These are phyloP conservation scores for Spizaetus ornatus DNA, from an alignment of 2,113 vertebrate genomes.

Conservation along the genomic window DNA sequence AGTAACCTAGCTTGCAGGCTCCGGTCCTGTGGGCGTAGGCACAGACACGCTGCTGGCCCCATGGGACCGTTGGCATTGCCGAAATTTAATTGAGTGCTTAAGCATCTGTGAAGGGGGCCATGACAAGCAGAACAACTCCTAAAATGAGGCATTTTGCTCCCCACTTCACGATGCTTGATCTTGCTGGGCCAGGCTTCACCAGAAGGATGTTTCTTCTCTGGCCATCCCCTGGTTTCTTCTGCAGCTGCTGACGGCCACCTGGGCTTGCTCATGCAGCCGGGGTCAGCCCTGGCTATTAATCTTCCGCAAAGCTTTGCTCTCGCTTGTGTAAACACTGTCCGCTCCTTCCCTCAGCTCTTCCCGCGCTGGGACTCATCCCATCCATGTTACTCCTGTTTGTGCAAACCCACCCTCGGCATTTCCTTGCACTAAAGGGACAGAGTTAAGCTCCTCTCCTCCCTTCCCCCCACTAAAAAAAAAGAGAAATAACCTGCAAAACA, in stretches of 20 bases:
- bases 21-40: accelerated
- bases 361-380: neutral
- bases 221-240: neutral
- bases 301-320: neutral
- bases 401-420: neutral
- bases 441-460: neutral
- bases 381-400: neutral
- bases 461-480: neutral
- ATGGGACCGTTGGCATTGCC: neutral
- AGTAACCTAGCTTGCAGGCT: neutral
- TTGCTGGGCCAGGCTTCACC: neutral
- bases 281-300: constrained; percentile 21
- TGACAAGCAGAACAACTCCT: neutral
- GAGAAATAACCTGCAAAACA: neutral
- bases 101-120: neutral
- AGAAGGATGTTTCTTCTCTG: neutral
- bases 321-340: constrained; percentile 18
- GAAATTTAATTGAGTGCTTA: neutral
- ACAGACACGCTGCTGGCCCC: neutral
- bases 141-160: neutral
- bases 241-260: constrained; percentile 54
- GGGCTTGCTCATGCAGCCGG: neutral
- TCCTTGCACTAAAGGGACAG: neutral
- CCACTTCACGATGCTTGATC: neutral
- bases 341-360: neutral